phyloP scores from a whole-genome alignment of 2,888 invertebrate species.

The Eupeodes luniger region DNA sequence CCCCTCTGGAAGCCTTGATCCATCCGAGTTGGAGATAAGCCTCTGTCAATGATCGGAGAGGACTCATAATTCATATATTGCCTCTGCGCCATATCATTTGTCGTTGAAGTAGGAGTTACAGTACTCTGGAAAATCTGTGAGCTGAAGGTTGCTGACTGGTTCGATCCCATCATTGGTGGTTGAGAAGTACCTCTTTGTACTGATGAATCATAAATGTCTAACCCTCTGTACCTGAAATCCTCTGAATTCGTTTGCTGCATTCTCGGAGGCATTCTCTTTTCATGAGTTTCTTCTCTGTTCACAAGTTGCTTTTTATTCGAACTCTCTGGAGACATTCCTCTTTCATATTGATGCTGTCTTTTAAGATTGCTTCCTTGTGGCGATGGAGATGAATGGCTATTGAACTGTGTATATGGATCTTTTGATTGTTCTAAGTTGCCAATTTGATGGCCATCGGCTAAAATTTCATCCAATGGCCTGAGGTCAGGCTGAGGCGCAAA shows the following conservation, averaged over 20 bases:
- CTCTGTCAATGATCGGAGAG: neutral
- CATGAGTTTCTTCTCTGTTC: neutral
- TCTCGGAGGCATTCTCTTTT: neutral
- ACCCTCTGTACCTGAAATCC: conserved; percentile 15
- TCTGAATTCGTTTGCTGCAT: neutral
- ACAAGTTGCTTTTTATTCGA: conserved; percentile 65
- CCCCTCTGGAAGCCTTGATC: neutral
- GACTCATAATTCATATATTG: conserved; percentile 12
- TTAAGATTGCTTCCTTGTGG: conserved; percentile 77
- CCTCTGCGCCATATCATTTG: neutral
- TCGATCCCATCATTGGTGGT: neutral
- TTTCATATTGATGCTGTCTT: conserved; percentile 80
- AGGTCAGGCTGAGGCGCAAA: conserved; percentile 76
- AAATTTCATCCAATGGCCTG: conserved; percentile 48
- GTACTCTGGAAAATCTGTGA: conserved; percentile 11
- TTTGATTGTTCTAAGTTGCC: conserved; percentile 77
- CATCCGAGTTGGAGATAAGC: conserved; percentile 9
- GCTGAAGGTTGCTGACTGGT: neutral
- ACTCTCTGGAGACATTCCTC: conserved; percentile 79
- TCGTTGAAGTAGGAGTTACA: neutral
- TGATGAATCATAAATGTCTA: conserved; percentile 30
- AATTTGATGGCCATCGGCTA: conserved; percentile 72
- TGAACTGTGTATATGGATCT: conserved; percentile 63
- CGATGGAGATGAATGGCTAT: conserved; percentile 24
- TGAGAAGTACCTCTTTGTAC: conserved; percentile 41